phyloP scores from a whole-genome alignment of 1,140 invertebrate species.

The Akabosia matsudoensis region DNA sequence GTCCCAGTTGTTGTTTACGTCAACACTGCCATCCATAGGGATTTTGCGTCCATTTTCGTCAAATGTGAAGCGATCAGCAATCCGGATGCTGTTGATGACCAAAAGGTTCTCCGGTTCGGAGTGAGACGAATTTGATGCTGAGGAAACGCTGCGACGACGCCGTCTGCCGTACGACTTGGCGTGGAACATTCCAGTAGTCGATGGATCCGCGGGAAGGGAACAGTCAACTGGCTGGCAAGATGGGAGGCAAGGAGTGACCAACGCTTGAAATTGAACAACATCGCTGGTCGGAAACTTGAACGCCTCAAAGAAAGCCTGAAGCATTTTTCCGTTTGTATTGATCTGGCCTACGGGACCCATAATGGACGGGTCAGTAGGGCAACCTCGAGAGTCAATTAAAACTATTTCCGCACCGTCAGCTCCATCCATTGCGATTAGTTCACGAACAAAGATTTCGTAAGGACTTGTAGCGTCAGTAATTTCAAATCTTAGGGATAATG shows the following conservation, averaged over 20 bases:
- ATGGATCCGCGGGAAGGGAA: conserved; percentile 50
- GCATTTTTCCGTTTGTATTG: conserved; percentile 49
- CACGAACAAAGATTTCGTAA: conserved; percentile 60
- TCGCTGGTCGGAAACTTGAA: conserved; percentile 60
- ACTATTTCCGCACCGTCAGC: conserved; percentile 56
- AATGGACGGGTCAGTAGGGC: conserved; percentile 57
- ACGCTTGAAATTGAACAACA: conserved; percentile 58
- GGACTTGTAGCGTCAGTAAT: conserved; percentile 56
- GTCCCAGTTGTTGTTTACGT: conserved; percentile 30
- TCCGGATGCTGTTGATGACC: conserved; percentile 55
- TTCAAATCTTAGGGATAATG: conserved; percentile 56
- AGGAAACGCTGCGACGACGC: conserved; percentile 45
- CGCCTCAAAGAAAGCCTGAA: conserved; percentile 58
- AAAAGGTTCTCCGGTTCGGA: conserved; percentile 52
- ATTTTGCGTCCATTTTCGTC: conserved; percentile 29
- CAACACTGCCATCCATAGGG: conserved; percentile 30
- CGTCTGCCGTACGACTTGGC: conserved; percentile 53
- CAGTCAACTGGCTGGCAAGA: conserved; percentile 56
- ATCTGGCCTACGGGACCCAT: conserved; percentile 54
- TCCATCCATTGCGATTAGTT: conserved; percentile 58
- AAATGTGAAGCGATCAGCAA: conserved; percentile 56
- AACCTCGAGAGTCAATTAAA: conserved; percentile 56
- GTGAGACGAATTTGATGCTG: background rate
- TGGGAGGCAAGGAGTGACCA: conserved; percentile 58
- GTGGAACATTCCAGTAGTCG: conserved; percentile 51